Evolutionary conservation across 2,113 vertebrate species (phyloP).

Genomic region (Alethe diademata): DNA sequence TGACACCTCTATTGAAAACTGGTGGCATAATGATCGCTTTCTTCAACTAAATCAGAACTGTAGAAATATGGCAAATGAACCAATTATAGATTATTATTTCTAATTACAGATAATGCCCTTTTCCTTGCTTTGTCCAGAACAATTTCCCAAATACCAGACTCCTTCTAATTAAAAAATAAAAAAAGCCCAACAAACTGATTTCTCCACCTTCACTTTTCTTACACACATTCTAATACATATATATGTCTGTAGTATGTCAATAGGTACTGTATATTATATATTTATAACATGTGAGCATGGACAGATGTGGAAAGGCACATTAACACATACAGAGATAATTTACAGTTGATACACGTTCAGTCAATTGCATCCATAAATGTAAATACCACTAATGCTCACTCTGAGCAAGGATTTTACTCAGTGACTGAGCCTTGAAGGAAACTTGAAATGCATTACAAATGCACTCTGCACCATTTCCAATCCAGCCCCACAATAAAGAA

Average conservation of each 20-base stretch:
- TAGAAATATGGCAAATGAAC: constrained; percentile 86
- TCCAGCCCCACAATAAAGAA: neutral
- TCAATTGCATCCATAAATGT: neutral
- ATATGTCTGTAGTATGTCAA: fast-evolving
- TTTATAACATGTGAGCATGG: fast-evolving
- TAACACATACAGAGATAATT: neutral
- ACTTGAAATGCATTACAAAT: neutral
- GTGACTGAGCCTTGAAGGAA: neutral
- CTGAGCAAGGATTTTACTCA: neutral
- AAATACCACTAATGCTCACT: neutral
- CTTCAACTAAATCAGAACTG: constrained; percentile 85
- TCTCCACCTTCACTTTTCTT: neutral
- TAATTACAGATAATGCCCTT: constrained; percentile 86
- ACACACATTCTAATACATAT: neutral
- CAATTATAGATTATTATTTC: constrained; percentile 86
- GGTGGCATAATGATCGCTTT: constrained; percentile 85
- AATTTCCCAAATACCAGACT: constrained; percentile 73
- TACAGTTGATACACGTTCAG: neutral
- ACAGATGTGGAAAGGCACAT: neutral
- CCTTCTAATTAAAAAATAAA: constrained; percentile 22
- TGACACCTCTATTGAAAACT: constrained; percentile 85
- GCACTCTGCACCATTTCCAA: neutral
- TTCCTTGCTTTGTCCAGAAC: constrained; percentile 79
- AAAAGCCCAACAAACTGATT: neutral
- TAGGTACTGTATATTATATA: no score